Percentiles rank a stretch among this genome's conserved stretches.
phyloP scores from a whole-genome alignment of 2,888 invertebrate genomes.

The Saturnia japonica region DNA sequence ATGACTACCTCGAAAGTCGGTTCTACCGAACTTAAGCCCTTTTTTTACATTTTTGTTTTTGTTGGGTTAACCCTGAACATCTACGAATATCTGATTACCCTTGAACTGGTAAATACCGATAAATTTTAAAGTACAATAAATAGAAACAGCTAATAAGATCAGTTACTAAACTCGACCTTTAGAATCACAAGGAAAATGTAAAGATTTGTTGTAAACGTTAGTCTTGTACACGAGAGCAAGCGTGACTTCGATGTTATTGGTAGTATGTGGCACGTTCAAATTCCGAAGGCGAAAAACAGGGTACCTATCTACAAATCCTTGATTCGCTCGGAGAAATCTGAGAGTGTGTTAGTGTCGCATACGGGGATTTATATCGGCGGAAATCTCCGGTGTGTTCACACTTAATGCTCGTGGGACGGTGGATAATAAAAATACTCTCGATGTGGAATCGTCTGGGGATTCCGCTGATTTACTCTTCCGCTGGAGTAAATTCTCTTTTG shows the following conservation, averaged over 20 bases:
- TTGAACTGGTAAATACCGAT: background rate
- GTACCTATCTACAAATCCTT: constrained; percentile 68
- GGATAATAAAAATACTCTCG: constrained; percentile 60
- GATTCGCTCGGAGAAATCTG: constrained; percentile 58
- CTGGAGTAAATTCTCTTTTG: constrained; percentile 17
- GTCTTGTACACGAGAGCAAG: background rate
- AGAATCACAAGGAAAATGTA: background rate
- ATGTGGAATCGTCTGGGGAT: constrained; percentile 53
- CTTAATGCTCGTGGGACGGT: constrained; percentile 58
- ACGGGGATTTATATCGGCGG: constrained; percentile 73
- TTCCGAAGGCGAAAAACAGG: constrained; percentile 60
- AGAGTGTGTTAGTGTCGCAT: constrained; percentile 64
- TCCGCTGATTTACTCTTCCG: constrained; percentile 52
- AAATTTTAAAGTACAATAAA: background rate
- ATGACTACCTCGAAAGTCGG: no score
- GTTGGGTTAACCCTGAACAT: background rate
- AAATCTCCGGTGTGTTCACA: constrained; percentile 72
- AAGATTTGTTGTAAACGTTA: background rate
- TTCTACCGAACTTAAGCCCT: no score
- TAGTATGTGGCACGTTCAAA: constrained; percentile 61
- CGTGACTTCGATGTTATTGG: constrained; percentile 32
- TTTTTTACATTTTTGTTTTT: no score
- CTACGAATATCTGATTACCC: background rate
- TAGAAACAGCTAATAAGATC: background rate
- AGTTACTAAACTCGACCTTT: background rate